Evolutionary conservation across 2,888 invertebrate genomes (phyloP).

Genomic region (Cosmorhoe ocellata): DNA sequence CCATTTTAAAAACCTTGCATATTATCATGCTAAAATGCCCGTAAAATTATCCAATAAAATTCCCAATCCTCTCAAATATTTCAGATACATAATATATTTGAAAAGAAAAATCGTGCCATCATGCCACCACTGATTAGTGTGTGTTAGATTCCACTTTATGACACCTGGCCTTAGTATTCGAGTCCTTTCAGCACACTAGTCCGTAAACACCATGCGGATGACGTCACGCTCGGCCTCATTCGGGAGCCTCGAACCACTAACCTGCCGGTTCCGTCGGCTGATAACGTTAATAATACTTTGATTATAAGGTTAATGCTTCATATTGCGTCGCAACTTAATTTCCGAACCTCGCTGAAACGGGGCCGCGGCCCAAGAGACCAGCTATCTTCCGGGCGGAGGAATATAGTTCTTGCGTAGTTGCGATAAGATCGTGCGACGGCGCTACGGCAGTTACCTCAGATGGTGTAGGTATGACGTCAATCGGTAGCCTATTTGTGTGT

Average conservation of each 20-base stretch:
- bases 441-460: conserved; percentile 47
- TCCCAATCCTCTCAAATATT: too few relatives aligned
- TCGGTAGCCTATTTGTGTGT: conserved; percentile 67
- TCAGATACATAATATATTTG: too few relatives aligned
- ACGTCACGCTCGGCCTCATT: conserved; percentile 25
- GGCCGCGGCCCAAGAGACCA: conserved; percentile 46
- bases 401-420: conserved; percentile 36
- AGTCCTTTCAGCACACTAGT: too few relatives aligned
- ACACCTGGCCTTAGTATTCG: too few relatives aligned
- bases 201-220: too few relatives aligned
- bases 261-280: conserved; percentile 36
- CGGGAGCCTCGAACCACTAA: conserved; percentile 33
- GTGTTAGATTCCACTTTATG: too few relatives aligned
- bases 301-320: conserved; percentile 50
- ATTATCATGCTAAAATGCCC: too few relatives aligned
- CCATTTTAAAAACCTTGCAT: not conserved
- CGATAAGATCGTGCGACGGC: conserved; percentile 38
- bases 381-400: conserved; percentile 33
- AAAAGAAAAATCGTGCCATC: too few relatives aligned
- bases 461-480: conserved; percentile 72
- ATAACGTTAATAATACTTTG: conserved; percentile 39
- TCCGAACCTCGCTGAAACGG: conserved; percentile 59
- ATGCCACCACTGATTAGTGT: too few relatives aligned
- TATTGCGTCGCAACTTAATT: conserved; percentile 64
- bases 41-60: too few relatives aligned